Percentiles rank a stretch among this genome's conserved stretches.
phyloP scores from a whole-genome alignment of 2,888 invertebrate genomes.

The Heliconius aoede region DNA sequence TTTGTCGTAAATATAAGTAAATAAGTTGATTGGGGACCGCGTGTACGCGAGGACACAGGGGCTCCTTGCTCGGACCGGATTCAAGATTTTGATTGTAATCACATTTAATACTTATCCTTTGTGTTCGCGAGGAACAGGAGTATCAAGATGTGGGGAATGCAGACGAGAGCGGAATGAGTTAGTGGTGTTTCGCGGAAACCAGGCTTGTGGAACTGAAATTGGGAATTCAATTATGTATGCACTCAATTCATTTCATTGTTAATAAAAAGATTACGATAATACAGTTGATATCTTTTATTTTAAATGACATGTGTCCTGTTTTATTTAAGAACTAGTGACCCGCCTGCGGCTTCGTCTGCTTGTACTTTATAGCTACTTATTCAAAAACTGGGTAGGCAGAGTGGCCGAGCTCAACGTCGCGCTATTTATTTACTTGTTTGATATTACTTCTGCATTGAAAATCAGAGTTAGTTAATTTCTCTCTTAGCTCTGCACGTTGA shows the following conservation, averaged over 20 bases:
- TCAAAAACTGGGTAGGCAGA: too few species aligned
- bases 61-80: conserved; percentile 50
- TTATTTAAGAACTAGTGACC: too few species aligned
- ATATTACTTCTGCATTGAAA: too few species aligned
- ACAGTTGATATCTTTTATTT: conserved; percentile 52
- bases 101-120: conserved; percentile 54
- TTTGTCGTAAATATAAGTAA: conserved; percentile 69
- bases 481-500: too few species aligned
- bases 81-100: conserved; percentile 55
- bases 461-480: too few species aligned
- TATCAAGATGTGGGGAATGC: conserved; percentile 51
- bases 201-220: conserved; percentile 75
- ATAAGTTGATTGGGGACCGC: conserved; percentile 58
- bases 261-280: conserved; percentile 81
- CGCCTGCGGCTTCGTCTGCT: too few species aligned
- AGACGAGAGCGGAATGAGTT: conserved; percentile 57
- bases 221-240: conserved; percentile 80
- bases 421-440: too few species aligned
- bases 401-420: too few species aligned
- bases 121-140: conserved; percentile 52
- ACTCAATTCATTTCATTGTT: conserved; percentile 83
- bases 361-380: too few species aligned
- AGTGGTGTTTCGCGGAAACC: conserved; percentile 62
- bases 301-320: conserved; percentile 39
- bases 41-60: conserved; percentile 41